Percentiles rank a stretch among this genome's conserved stretches.
These are phyloP conservation scores for Acronicta leporina DNA, from an alignment of 2,888 invertebrate species.

Conservation along the genomic window DNA sequence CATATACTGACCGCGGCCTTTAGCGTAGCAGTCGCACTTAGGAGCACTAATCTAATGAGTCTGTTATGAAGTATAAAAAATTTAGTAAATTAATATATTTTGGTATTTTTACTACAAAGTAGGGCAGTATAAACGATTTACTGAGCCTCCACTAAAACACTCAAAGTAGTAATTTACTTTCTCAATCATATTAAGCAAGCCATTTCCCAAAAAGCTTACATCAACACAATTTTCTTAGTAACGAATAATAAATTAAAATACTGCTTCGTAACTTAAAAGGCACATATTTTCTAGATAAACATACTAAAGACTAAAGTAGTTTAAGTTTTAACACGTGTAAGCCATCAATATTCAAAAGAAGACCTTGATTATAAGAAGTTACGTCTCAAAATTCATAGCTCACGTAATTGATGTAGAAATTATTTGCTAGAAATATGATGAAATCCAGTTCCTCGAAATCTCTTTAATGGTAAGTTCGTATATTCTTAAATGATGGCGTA, in stretches of 20 bases:
- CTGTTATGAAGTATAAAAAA: too few relatives aligned
- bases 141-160: not conserved
- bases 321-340: not conserved
- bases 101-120: too few relatives aligned
- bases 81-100: too few relatives aligned
- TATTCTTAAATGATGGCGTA: not conserved
- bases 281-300: not conserved
- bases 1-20: too few relatives aligned
- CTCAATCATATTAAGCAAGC: not conserved
- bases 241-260: constrained; percentile 2
- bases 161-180: constrained; percentile 1
- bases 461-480: not conserved
- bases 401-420: not conserved
- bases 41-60: too few relatives aligned
- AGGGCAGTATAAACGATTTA: too few relatives aligned
- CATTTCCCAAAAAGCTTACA: not conserved
- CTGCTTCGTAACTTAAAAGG: not conserved
- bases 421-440: not conserved
- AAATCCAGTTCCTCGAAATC: not conserved
- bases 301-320: not conserved
- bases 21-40: too few relatives aligned
- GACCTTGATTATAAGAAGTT: not conserved
- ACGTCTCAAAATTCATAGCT: not conserved
- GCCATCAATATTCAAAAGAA: not conserved
- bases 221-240: not conserved